Evolutionary conservation across 1,140 invertebrate genomes (phyloP), one percentile per base, ranked within the genome.

Genomic region (Lordiphosa clarofinis): DNA sequence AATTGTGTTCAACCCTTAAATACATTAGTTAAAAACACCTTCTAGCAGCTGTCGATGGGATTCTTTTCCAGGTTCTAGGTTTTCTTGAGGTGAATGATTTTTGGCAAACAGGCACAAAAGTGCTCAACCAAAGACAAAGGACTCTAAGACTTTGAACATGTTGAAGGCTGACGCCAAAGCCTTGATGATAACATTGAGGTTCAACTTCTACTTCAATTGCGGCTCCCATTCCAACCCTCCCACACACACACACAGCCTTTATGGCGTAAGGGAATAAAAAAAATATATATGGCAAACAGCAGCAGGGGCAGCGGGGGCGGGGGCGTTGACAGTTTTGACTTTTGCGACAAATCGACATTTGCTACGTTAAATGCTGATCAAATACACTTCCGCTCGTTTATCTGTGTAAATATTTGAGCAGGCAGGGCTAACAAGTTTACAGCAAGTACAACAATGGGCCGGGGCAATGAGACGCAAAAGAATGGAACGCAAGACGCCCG

Each of bases 301-400:
- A 10, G 36, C 12, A 2, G 21, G 21, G 6, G 21, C 21, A 5
- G 24, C 10, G 15, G n/a, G 4, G 7, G 3, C 10, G 7, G 36
- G 19, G 7, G 19, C 9, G 13, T 6, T 24, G 49, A 52, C 37
- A 12, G 13, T 33, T 24, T 36, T 54, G 52, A 10, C 52, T 48
- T 42, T 38, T 46, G 54, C 65, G 73, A 71, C 62, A 79, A 81
- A 81, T 79, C 74, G 65, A 61, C 75, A 79, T 79, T 79, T 71
- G 74, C 59, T 67, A 70, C 74, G 60, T 79, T 81, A 71, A 81
- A 79, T 74, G 70, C 66, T 81, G 75, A 81, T 81, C 75, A 81
- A 81, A 81, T 69, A 65, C 63, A 65, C 72, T 73, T 81, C 76
- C 73, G 73, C 78, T 82, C 79, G 79, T 86, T 86, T 86, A 82